phyloP scores from a whole-genome alignment of 2,797 vertebrate species.

The Macropus fuliginosus region DNA sequence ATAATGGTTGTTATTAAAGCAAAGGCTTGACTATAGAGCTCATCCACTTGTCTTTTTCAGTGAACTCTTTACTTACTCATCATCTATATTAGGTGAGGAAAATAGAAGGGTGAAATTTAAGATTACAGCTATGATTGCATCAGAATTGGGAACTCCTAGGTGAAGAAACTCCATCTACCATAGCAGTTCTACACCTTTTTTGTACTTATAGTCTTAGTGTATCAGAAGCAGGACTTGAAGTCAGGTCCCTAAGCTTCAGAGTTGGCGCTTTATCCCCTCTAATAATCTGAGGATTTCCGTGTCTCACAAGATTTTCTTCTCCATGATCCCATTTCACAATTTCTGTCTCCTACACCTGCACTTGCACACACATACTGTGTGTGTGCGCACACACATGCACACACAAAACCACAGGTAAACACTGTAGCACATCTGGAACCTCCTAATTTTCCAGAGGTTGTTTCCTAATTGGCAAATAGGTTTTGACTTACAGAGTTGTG shows the following conservation, averaged over 20 bases:
- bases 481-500: slow-evolving; percentile 27
- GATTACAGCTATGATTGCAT: neutral
- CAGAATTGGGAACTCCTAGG: neutral
- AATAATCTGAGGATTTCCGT: neutral
- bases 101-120: neutral
- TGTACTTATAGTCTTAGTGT: neutral
- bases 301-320: neutral
- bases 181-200: neutral
- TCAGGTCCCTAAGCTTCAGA: neutral
- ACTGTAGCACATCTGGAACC: slow-evolving; percentile 19
- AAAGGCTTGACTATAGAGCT: neutral
- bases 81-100: neutral
- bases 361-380: neutral
- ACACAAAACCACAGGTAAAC: slow-evolving; percentile 36
- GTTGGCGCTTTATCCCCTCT: neutral
- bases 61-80: neutral
- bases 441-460: neutral
- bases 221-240: neutral
- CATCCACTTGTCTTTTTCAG: slow-evolving; percentile 1
- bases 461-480: neutral
- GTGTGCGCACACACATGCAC: neutral
- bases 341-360: neutral
- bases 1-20: neutral
- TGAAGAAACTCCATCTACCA: neutral
- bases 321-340: neutral